Evolutionary conservation across 2,113 vertebrate species (phyloP).

Genomic region (Cryptomyrus ogoouensis): DNA sequence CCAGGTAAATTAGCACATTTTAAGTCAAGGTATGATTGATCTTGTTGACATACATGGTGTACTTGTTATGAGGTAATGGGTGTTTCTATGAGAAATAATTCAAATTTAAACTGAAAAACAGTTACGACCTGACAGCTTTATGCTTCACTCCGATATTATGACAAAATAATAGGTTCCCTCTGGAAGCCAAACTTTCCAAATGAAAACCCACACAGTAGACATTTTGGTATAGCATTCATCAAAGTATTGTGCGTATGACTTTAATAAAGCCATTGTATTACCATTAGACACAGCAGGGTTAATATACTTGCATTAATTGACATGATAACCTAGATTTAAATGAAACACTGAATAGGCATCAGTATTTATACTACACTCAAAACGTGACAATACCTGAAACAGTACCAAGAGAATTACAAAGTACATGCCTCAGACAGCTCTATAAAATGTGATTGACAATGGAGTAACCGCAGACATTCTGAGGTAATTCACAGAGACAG

Average conservation of each 20-base stretch:
- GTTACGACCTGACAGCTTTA: not conserved
- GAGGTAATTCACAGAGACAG: not conserved
- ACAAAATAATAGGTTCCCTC: not conserved
- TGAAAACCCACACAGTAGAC: not conserved
- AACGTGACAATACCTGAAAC: not conserved
- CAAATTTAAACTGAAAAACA: not conserved
- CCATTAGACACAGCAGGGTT: not conserved
- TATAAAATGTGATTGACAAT: not conserved
- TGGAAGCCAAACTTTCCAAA: not conserved
- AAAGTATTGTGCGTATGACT: not conserved
- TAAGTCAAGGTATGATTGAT: not conserved
- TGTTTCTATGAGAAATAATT: conserved; percentile 5
- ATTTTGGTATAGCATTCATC: not conserved
- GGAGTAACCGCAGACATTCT: not conserved
- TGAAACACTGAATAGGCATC: not conserved
- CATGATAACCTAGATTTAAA: not conserved
- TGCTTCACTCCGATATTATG: not conserved
- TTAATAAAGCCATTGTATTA: conserved; percentile 1
- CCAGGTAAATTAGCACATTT: not conserved
- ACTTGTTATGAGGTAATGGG: not conserved
- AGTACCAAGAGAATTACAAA: not conserved
- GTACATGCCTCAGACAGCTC: not conserved
- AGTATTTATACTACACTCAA: not conserved
- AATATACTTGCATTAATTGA: not conserved
- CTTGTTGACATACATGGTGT: not conserved